Evolutionary conservation across 2,113 vertebrate species (phyloP).

Genomic region (Colius striatus): DNA sequence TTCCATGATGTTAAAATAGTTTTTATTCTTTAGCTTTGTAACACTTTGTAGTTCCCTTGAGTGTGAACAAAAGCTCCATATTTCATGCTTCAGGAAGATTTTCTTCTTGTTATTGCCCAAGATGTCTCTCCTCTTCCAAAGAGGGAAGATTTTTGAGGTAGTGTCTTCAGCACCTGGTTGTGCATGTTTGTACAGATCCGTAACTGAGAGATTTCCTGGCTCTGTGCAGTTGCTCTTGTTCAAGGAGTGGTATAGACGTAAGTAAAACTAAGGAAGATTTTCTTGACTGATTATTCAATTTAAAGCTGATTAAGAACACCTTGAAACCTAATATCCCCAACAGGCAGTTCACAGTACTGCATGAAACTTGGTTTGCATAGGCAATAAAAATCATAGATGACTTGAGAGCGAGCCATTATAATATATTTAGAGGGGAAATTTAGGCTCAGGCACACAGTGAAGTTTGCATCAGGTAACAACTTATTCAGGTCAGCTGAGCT

Average conservation of each 20-base stretch:
- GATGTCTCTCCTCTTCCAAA: background rate
- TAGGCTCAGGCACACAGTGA: background rate
- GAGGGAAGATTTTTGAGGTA: background rate
- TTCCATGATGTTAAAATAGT: background rate
- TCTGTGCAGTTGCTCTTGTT: background rate
- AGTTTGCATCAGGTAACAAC: background rate
- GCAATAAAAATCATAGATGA: background rate
- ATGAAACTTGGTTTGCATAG: background rate
- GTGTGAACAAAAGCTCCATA: background rate
- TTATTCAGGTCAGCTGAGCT: background rate
- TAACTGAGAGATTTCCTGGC: background rate
- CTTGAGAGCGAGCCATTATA: background rate
- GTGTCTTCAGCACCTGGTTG: background rate
- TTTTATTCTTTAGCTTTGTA: background rate
- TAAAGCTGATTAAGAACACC: background rate
- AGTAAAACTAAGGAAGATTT: background rate
- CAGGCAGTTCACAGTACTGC: background rate
- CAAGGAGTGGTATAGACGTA: background rate
- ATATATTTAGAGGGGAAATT: background rate
- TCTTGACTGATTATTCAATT: background rate
- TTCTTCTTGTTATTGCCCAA: background rate
- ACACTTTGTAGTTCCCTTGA: background rate
- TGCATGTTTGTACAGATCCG: background rate
- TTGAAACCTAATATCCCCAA: slow-evolving; percentile 1
- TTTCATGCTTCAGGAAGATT: background rate